These are phyloP conservation scores for Enteromius thamalakanensis DNA, from an alignment of 2,797 vertebrate genomes.

Conservation along the genomic window DNA sequence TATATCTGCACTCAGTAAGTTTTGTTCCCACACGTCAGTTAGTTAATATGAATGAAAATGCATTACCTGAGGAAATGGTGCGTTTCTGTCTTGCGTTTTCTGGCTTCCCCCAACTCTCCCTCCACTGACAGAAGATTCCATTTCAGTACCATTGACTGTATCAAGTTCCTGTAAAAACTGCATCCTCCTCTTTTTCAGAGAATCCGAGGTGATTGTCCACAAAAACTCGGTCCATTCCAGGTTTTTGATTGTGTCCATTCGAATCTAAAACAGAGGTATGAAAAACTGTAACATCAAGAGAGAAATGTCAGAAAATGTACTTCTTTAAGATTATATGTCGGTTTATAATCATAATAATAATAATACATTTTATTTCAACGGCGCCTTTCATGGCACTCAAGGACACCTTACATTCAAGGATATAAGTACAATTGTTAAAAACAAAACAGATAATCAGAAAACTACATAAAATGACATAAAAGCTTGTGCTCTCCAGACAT, in stretches of 20 bases:
- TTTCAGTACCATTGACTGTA: conserved; percentile 59
- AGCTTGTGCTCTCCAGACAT: too few relatives aligned
- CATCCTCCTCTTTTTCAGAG: conserved; percentile 52
- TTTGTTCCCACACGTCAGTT: not conserved
- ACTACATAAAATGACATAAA: too few relatives aligned
- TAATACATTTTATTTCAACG: too few relatives aligned
- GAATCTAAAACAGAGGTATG: conserved; percentile 69
- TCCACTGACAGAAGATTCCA: conserved; percentile 67
- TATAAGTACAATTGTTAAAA: too few relatives aligned
- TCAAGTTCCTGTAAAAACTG: conserved; percentile 56
- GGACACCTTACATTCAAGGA: too few relatives aligned
- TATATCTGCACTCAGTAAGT: not conserved
- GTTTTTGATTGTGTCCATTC: conserved; percentile 70
- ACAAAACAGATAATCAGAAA: too few relatives aligned
- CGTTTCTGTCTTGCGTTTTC: conserved; percentile 59
- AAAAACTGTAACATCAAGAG: not conserved
- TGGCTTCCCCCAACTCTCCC: conserved; percentile 62
- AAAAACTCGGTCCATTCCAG: conserved; percentile 57
- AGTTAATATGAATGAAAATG: conserved; percentile 28
- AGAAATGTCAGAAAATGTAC: not conserved
- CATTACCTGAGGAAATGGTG: conserved; percentile 73
- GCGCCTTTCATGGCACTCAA: too few relatives aligned
- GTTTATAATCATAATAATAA: not conserved
- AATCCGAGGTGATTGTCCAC: conserved; percentile 51
- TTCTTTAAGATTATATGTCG: not conserved